Base-by-base conservation (phyloP, 1,140 invertebrate species). In the Phthorimaea operculella region DNA sequence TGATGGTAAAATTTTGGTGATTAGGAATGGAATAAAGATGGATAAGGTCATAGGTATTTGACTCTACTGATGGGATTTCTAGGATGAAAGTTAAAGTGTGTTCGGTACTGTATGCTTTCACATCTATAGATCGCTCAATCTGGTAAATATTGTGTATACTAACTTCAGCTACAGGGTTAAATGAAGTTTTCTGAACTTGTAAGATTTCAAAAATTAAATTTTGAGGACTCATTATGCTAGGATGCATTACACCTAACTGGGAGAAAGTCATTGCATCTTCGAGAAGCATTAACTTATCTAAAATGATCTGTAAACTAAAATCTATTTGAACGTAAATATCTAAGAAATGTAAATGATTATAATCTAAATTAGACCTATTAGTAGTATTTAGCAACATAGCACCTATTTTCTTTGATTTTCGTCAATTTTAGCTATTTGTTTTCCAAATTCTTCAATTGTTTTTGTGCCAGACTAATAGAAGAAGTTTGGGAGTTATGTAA, bases 341-440 rank as follows among this genome's bases (percentile, higher is more conserved):
- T 28, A 50, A 14, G 12, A 28, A 28, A 15, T 50, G 8, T 9
- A 50, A 50, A 12, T 50, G 48, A 9, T 14, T 50, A 15, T 28
- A 28, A 12, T 28, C 15, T 21, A 33, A 7, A 50, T 33, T 50
- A 50, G 17, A 12, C 28, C 14, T 9, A 9, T 1, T 28, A 12
- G 48, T 50, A 7, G 21, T 28, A 50, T 50, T 50, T 50, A 28
- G 8, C 21, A 50, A 50, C 21, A 50, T 50, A 11, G 15, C 10
- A 50, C 15, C 11, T 12, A 50, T 50, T 50, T 50, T 12, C 21
- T 50, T 33, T 50, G 48, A 50, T 50, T 50, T 28, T 50, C 48
- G 18, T 50, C 21, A 28, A 50, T 50, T 50, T 33, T 21, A 50
- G 8, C 21, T 50, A 50, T 12, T 50, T 50, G 48, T 11, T 50